A percentile compares a stretch with the other conserved stretches of the same genome.
phyloP scores from a whole-genome alignment of 2,797 vertebrate genomes.

The Bovichtus variegatus region DNA sequence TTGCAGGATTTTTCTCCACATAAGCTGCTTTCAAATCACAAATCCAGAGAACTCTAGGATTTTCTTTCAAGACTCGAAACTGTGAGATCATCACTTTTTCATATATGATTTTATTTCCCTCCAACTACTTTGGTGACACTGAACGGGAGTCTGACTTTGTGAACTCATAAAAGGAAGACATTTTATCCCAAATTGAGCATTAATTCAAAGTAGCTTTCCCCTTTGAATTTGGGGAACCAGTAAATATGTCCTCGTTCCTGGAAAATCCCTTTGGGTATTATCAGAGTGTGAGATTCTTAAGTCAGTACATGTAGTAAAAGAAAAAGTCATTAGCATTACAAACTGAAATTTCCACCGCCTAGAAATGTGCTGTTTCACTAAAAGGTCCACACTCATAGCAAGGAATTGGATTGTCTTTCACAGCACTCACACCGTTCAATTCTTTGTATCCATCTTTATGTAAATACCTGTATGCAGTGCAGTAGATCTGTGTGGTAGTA shows the following conservation, averaged over 20 bases:
- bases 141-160: conserved; percentile 40
- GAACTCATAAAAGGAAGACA: conserved; percentile 29
- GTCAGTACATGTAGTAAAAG: conserved; percentile 18
- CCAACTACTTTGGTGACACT: conserved; percentile 14
- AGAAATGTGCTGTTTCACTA: background rate
- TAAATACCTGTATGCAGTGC: conserved; percentile 94
- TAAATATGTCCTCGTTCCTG: conserved; percentile 16
- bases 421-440: background rate
- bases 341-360: background rate
- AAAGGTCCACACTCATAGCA: background rate
- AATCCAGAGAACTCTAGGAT: conserved; percentile 23
- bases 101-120: conserved; percentile 1
- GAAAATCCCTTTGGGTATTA: conserved; percentile 43
- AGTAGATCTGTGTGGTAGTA: conserved; percentile 96
- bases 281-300: conserved; percentile 17
- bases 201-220: conserved; percentile 33
- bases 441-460: background rate
- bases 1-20: conserved; percentile 25
- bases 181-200: conserved; percentile 41
- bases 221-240: conserved; percentile 38
- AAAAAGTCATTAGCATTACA: conserved; percentile 23
- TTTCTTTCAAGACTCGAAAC: conserved; percentile 57
- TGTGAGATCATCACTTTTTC: conserved; percentile 61
- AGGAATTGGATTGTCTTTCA: background rate
- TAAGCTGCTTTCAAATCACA: conserved; percentile 35